Base-by-base conservation (phyloP, 2,888 invertebrate species). In the Netelia virgata region DNA sequence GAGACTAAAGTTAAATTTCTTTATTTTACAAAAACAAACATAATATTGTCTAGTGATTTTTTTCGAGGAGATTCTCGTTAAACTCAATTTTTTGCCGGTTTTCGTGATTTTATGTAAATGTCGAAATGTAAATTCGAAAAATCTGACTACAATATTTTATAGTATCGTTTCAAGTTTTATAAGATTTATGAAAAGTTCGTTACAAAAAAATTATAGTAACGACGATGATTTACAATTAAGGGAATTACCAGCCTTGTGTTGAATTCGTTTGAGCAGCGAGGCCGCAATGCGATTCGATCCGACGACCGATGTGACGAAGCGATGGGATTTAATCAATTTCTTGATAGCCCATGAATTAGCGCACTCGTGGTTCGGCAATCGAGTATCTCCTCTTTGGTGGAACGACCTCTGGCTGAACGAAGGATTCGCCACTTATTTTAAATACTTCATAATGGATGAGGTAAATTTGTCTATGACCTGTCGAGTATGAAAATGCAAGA, bases 221-320 rank as follows among this genome's bases (percentile, higher is more conserved):
- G 5, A 36, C 8, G 36, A 36, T 36, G 36, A 36, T 36, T 47
- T 47, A 14, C 47, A 11, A 14, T 50, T 70, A 23, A 28, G n/a
- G n/a, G n/a, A n/a, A n/a, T n/a, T n/a, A n/a, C n/a, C 28, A 70
- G 8, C 23, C 28, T 55, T 70, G n/a, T 28, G 28, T 72, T n/a
- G 0, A 50, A n/a, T 61, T 14, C 53, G 11, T 16, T 72, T 53
- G n/a, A 10, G 20, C n/a, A 83, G 86, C n/a, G 36, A 69, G 20
- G 1, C 96, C 1, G 95, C 97, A 95, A 94, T 98, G 0, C n/a
- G 14, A 8, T 97, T 96, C 90, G 96, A 97, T 57, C 57, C 68
- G 69, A 68, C 63, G 64, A n/a, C 18, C 0, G 66, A 76, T 11
- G 57, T 36, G 57, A 74, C 75, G 6, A 20, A 14, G 3, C 1